Evolutionary conservation across 2,888 invertebrate genomes (phyloP).

Genomic region (Ophioninae sp.): DNA sequence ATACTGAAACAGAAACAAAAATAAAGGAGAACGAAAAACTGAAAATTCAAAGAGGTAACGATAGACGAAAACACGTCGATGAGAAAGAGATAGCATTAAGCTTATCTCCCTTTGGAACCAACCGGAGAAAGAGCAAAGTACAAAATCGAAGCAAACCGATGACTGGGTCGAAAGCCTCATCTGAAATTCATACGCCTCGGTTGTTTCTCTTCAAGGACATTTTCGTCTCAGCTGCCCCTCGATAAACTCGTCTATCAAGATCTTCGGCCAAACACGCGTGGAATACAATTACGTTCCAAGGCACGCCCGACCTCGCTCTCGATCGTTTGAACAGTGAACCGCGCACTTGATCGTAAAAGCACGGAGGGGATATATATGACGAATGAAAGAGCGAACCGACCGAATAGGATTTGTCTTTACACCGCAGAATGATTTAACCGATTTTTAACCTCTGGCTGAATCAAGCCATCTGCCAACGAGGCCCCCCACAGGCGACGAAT

Average conservation of each 20-base stretch:
- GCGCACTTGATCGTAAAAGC: neutral
- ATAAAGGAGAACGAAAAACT: conserved; percentile 5
- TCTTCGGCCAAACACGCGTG: conserved; percentile 69
- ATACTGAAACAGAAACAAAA: conserved; percentile 28
- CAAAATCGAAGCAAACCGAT: neutral
- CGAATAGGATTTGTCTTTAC: conserved; percentile 11
- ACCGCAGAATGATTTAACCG: conserved; percentile 36
- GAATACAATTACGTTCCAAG: conserved; percentile 76
- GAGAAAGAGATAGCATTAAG: conserved; percentile 42
- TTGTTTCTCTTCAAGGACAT: neutral
- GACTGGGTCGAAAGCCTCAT: neutral
- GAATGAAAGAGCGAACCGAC: conserved; percentile 30
- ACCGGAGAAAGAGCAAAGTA: neutral
- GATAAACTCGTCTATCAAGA: conserved; percentile 52
- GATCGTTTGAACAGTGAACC: conserved; percentile 40
- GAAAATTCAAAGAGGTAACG: neutral
- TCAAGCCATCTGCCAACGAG: conserved; percentile 9
- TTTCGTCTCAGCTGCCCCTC: neutral
- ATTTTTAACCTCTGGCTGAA: conserved; percentile 45
- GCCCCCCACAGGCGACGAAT: neutral
- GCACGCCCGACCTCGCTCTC: conserved; percentile 67
- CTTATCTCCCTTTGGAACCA: conserved; percentile 29
- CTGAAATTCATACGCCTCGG: neutral
- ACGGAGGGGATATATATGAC: conserved; percentile 2
- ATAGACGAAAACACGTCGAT: conserved; percentile 16